These are phyloP conservation scores for Caenorhabditis remanei DNA, from an alignment of 1,140 invertebrate genomes.

Conservation along the genomic window DNA sequence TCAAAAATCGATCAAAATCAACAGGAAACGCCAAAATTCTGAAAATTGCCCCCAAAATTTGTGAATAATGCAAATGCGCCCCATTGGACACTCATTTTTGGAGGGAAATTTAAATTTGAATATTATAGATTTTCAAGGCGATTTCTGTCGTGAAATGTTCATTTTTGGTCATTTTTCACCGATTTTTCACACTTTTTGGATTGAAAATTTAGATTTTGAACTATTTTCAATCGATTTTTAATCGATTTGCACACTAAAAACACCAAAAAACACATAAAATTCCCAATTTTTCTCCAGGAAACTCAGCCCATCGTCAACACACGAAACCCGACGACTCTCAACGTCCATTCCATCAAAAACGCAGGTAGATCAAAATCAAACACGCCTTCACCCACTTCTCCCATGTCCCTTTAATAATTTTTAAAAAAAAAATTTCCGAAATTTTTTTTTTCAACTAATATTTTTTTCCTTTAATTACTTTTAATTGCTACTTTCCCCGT, in stretches of 20 bases:
- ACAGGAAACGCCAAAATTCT: too few species aligned
- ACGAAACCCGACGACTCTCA: background rate
- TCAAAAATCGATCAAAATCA: too few species aligned
- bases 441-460: constrained; percentile 14
- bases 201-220: too few species aligned
- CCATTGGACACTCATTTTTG: background rate
- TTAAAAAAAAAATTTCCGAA: background rate
- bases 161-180: background rate
- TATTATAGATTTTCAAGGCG: background rate
- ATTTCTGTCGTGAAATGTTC: background rate
- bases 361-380: constrained; percentile 2
- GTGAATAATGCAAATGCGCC: background rate
- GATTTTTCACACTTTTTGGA: background rate
- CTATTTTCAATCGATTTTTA: too few species aligned
- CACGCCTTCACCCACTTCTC: background rate
- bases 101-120: background rate
- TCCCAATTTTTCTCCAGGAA: background rate
- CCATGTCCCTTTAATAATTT: background rate
- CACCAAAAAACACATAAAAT: too few species aligned
- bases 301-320: background rate
- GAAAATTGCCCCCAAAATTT: too few species aligned
- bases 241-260: too few species aligned
- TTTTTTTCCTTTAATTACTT: background rate
- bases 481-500: too few species aligned
- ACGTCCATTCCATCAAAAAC: constrained; percentile 4